These are phyloP conservation scores for Amphipoea oculea DNA, from an alignment of 2,888 invertebrate species.

Conservation along the genomic window DNA sequence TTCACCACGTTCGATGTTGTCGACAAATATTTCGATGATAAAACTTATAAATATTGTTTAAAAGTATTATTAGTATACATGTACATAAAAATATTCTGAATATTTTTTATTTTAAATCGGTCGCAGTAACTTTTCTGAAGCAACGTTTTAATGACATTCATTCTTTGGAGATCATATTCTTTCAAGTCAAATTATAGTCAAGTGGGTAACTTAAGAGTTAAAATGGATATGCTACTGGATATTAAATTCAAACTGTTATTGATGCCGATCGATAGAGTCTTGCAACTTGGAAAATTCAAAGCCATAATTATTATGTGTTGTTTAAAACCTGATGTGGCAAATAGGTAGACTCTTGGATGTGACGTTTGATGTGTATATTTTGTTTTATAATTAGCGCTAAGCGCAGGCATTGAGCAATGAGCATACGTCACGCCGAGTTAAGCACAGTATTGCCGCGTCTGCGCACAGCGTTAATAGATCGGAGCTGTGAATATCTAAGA, in stretches of 20 bases:
- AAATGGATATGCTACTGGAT: slow-evolving; percentile 39
- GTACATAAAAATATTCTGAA: slow-evolving; percentile 87
- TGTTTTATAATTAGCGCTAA: slow-evolving; percentile 52
- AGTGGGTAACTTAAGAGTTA: slow-evolving; percentile 65
- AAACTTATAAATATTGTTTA: slow-evolving; percentile 89
- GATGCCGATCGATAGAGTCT: slow-evolving; percentile 16
- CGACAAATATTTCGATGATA: slow-evolving; percentile 75
- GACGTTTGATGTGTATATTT: slow-evolving; percentile 60
- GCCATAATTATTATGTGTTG: slow-evolving; percentile 40
- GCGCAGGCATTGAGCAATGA: slow-evolving; percentile 13
- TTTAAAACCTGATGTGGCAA: slow-evolving; percentile 41
- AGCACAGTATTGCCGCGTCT: slow-evolving; percentile 3
- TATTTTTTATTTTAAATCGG: slow-evolving; percentile 79
- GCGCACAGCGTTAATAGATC: slow-evolving; percentile 41
- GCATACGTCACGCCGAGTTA: not conserved
- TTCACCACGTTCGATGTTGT: slow-evolving; percentile 80
- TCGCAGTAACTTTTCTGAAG: slow-evolving; percentile 68
- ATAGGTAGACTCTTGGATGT: slow-evolving; percentile 43
- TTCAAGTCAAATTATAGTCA: slow-evolving; percentile 69
- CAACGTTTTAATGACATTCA: slow-evolving; percentile 61
- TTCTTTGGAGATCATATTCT: slow-evolving; percentile 60
- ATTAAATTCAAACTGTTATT: slow-evolving; percentile 26
- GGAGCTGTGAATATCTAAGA: slow-evolving; percentile 70
- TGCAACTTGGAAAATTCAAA: slow-evolving; percentile 32
- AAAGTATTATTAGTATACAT: slow-evolving; percentile 90